Evolutionary conservation across 2,888 invertebrate species (phyloP).

Genomic region (Griposia aprilina): DNA sequence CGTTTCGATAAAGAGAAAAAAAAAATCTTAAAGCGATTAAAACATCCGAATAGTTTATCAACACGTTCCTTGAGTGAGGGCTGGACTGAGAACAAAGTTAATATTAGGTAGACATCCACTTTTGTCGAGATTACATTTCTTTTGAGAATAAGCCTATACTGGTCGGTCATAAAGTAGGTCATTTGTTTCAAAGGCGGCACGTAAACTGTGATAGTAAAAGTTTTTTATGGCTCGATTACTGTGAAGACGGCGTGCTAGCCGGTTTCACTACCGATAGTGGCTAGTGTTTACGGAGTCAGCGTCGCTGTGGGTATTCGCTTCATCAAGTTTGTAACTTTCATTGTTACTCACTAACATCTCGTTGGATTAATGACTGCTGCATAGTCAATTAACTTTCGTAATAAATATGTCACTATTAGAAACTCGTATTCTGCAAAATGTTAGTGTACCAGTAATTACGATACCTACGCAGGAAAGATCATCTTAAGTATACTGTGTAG

Average conservation of each 20-base stretch:
- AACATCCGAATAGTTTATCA: constrained; percentile 65
- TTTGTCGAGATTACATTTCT: constrained; percentile 70
- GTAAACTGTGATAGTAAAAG: constrained; percentile 85
- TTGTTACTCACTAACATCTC: constrained; percentile 6
- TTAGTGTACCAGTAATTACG: background rate
- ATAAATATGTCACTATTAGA: background rate
- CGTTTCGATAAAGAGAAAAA: constrained; percentile 66
- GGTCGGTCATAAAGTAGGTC: constrained; percentile 75
- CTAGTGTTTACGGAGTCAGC: constrained; percentile 65
- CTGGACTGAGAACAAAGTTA: constrained; percentile 50
- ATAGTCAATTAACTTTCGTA: background rate
- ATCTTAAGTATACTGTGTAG: background rate
- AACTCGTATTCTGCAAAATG: background rate
- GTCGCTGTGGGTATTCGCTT: constrained; percentile 15
- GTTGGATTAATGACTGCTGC: background rate
- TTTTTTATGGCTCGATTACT: constrained; percentile 82
- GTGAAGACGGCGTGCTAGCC: constrained; percentile 63
- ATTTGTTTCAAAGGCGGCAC: constrained; percentile 82
- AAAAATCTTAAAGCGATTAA: constrained; percentile 66
- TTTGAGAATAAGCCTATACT: constrained; percentile 73
- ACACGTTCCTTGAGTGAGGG: constrained; percentile 56
- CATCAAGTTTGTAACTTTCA: constrained; percentile 22
- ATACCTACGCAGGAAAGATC: background rate
- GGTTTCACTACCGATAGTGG: constrained; percentile 57
- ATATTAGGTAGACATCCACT: constrained; percentile 56